Evolutionary conservation across 2,888 invertebrate species (phyloP).

Genomic region (Oscheius sp.): DNA sequence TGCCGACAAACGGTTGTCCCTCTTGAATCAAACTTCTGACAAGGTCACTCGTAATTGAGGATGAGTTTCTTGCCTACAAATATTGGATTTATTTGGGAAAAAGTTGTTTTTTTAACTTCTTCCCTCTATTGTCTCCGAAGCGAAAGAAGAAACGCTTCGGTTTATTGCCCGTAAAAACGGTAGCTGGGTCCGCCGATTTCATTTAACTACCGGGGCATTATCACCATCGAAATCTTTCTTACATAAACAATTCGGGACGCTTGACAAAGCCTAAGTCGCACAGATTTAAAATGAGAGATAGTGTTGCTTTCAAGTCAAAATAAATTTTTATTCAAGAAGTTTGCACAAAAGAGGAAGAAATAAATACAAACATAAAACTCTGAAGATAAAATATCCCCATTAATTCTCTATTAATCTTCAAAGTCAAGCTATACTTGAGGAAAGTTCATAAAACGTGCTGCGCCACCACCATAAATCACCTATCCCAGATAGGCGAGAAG

Average conservation of each 20-base stretch:
- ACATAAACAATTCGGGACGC: conserved; percentile 16
- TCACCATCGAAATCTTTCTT: conserved; percentile 17
- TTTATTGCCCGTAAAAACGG: conserved; percentile 14
- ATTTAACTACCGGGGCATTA: conserved; percentile 5
- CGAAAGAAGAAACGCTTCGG: too few relatives aligned
- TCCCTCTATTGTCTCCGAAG: background rate
- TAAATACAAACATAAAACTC: background rate
- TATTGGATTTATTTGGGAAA: too few relatives aligned
- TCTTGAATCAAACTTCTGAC: background rate
- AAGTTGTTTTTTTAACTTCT: background rate
- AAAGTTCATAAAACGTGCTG: background rate
- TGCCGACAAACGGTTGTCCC: conserved; percentile 21
- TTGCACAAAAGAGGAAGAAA: background rate
- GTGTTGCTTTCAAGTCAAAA: background rate
- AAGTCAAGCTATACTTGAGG: background rate
- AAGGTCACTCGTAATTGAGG: too few relatives aligned
- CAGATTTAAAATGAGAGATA: background rate
- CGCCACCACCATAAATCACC: conserved; percentile 12
- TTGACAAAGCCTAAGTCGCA: too few relatives aligned
- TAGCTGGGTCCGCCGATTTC: conserved; percentile 10
- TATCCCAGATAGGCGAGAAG: conserved; percentile 20
- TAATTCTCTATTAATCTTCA: background rate
- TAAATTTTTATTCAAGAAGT: background rate
- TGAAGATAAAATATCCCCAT: background rate
- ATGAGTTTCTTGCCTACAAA: too few relatives aligned